Evolutionary conservation across 2,113 vertebrate genomes (phyloP).

Genomic region (Gallinago jamesoni): DNA sequence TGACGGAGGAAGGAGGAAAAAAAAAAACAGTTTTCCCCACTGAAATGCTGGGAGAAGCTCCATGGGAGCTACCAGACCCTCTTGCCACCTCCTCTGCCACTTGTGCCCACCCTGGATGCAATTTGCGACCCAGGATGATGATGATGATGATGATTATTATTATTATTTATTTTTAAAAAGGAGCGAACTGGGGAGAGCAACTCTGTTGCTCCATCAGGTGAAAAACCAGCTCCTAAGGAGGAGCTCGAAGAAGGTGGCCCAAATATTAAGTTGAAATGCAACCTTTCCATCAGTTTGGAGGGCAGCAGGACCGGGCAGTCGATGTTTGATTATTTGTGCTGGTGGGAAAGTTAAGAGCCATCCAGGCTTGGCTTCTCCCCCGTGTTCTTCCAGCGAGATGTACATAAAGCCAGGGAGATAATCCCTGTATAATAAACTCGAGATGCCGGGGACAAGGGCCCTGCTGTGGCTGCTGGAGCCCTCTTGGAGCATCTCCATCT

Average conservation of each 20-base stretch:
- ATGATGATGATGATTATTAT: too few relatives aligned
- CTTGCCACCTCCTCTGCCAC: background rate
- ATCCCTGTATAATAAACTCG: background rate
- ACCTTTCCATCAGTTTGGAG: rapidly evolving
- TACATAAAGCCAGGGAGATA: background rate
- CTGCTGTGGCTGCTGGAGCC: rapidly evolving
- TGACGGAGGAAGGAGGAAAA: conserved; percentile 14
- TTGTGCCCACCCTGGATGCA: background rate
- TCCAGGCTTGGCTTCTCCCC: background rate
- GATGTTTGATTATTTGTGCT: background rate
- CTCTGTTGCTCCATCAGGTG: background rate
- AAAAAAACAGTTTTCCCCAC: conserved; percentile 32
- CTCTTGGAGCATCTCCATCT: background rate
- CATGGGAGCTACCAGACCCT: background rate
- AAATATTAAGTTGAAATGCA: background rate
- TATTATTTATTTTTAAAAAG: too few relatives aligned
- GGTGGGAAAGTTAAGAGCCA: background rate
- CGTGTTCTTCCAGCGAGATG: background rate
- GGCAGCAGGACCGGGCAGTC: background rate
- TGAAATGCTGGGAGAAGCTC: conserved; percentile 7
- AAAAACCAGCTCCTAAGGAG: background rate
- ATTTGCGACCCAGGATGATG: background rate
- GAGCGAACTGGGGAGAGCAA: background rate
- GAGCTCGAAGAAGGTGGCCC: background rate
- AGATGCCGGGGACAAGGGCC: background rate